These are phyloP conservation scores for Drosophila emarginata DNA, from an alignment of 2,888 invertebrate species.

Conservation along the genomic window DNA sequence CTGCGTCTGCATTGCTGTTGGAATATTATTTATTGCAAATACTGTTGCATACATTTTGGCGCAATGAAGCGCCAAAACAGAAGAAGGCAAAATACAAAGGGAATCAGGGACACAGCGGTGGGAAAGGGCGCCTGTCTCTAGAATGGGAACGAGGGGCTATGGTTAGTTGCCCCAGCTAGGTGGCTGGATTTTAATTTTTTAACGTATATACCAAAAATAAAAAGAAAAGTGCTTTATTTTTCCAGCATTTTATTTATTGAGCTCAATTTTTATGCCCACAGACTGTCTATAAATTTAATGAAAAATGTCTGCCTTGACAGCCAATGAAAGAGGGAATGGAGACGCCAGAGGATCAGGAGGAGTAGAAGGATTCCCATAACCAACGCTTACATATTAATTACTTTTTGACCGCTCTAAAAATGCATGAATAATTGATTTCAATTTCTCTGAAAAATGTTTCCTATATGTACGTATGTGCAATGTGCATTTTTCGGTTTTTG, in stretches of 20 bases:
- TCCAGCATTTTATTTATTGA: conserved; percentile 13
- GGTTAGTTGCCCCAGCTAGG: conserved; percentile 27
- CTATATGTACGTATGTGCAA: conserved; percentile 1
- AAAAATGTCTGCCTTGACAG: conserved; percentile 54
- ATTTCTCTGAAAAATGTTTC: conserved; percentile 40
- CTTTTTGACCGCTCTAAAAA: conserved; percentile 65
- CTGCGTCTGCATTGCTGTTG: conserved; percentile 68
- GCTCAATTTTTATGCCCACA: conserved; percentile 43
- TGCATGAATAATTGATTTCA: conserved; percentile 61
- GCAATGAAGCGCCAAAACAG: conserved; percentile 43
- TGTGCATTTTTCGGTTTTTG: conserved; percentile 34
- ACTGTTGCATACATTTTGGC: conserved; percentile 67
- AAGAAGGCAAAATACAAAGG: conserved; percentile 1
- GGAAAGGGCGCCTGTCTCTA: neutral
- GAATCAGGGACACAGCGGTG: neutral
- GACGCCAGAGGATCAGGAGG: neutral
- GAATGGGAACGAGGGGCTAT: neutral
- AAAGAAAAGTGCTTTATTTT: neutral
- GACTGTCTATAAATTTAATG: conserved; percentile 59
- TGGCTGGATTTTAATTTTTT: conserved; percentile 55
- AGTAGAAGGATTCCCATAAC: neutral
- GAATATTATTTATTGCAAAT: conserved; percentile 69
- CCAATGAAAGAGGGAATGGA: neutral
- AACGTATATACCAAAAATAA: conserved; percentile 19
- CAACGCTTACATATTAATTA: conserved; percentile 61